Conservation (phyloP, 2,888 invertebrate genomes). For the Odontothrips loti region DNA sequence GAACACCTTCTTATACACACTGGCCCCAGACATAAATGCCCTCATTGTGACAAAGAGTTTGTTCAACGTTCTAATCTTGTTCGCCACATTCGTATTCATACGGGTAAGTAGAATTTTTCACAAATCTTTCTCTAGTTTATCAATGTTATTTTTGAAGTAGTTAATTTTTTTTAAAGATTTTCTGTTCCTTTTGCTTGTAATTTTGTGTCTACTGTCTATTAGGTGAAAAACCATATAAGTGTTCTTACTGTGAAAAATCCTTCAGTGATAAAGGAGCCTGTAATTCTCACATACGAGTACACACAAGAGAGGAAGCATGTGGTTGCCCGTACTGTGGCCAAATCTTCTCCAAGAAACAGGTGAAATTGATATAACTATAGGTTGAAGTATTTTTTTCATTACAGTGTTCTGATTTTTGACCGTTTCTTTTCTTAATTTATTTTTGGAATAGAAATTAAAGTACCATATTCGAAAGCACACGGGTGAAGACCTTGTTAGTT, state of each 20-base stretch:
- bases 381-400: not conserved
- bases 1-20: conserved; percentile 39
- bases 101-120: conserved; percentile 28
- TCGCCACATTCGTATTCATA: conserved; percentile 38
- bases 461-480: conserved; percentile 42
- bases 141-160: not conserved
- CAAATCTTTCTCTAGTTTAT: no score
- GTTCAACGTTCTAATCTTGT: conserved; percentile 39
- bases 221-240: conserved; percentile 42
- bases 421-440: conserved; percentile 32
- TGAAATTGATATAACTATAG: not conserved
- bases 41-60: conserved; percentile 39
- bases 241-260: conserved; percentile 40
- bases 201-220: conserved; percentile 11
- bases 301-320: conserved; percentile 40
- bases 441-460: conserved; percentile 39
- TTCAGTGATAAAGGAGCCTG: conserved; percentile 42
- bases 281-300: conserved; percentile 41
- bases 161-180: not conserved
- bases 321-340: conserved; percentile 41
- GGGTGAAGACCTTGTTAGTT: conserved; percentile 40
- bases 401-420: not conserved
- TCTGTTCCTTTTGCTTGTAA: not conserved
- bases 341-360: conserved; percentile 41
- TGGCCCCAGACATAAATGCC: conserved; percentile 39